These are phyloP conservation scores for Paracanthobrama guichenoti DNA, from an alignment of 2,113 vertebrate species.

Conservation along the genomic window DNA sequence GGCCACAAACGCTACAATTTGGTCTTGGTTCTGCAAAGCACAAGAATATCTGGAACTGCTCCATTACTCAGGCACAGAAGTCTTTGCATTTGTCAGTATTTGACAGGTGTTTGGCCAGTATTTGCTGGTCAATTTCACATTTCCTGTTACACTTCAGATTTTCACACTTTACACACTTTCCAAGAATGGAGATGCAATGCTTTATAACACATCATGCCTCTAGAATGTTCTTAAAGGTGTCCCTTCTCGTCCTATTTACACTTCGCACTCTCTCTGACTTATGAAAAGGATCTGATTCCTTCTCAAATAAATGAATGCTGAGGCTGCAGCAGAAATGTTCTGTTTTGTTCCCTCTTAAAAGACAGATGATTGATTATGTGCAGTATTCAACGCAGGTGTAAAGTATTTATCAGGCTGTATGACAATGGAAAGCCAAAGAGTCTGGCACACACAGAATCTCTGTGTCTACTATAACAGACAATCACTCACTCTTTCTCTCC, in stretches of 20 bases:
- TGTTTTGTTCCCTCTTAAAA: conserved; percentile 24
- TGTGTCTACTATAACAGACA: conserved; percentile 30
- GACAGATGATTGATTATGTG: conserved; percentile 20
- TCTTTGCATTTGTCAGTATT: not conserved
- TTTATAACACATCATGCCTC: not conserved
- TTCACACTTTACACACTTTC: not conserved
- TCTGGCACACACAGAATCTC: conserved; percentile 11
- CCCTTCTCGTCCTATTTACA: conserved; percentile 5
- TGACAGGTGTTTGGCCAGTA: not conserved
- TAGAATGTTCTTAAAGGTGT: conserved; percentile 21
- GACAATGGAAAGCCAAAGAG: conserved; percentile 26
- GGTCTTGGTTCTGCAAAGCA: not conserved
- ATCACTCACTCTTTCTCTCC: conserved; percentile 29
- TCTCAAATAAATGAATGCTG: conserved; percentile 18
- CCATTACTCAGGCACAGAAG: not conserved
- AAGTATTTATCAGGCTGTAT: conserved; percentile 10
- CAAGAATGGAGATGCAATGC: conserved; percentile 11
- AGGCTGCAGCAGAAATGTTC: conserved; percentile 8
- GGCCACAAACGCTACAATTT: not conserved
- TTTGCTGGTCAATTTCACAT: conserved; percentile 3
- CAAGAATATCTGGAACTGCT: not conserved
- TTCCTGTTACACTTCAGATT: conserved; percentile 5
- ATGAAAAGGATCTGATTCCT: conserved; percentile 35
- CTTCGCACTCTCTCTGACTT: not conserved
- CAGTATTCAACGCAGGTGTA: conserved; percentile 25